phyloP scores from a whole-genome alignment of 2,113 vertebrate species.

The Myotis brandtii region DNA sequence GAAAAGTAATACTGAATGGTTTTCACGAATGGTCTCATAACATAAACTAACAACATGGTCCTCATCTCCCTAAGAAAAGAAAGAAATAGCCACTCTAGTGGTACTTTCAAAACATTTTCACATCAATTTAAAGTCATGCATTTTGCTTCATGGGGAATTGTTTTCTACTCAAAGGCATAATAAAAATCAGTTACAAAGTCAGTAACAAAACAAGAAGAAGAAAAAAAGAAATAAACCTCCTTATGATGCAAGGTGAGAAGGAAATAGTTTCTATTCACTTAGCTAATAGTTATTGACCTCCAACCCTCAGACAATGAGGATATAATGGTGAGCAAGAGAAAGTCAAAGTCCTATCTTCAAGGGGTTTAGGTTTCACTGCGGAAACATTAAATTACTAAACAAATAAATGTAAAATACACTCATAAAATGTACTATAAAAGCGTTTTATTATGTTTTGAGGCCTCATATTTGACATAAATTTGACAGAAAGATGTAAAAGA shows the following conservation, averaged over 20 bases:
- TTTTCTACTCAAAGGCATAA: constrained; percentile 31
- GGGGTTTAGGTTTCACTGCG: neutral
- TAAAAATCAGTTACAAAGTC: constrained; percentile 47
- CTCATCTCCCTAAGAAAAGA: constrained; percentile 92
- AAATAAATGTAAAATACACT: constrained; percentile 44
- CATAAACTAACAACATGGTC: constrained; percentile 96
- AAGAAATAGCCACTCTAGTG: constrained; percentile 62
- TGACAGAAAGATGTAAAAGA: constrained; percentile 28
- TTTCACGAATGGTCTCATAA: constrained; percentile 93
- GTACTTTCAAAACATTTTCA: constrained; percentile 49
- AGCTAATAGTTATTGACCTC: neutral
- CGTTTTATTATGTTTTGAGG: neutral
- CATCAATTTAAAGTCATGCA: constrained; percentile 30
- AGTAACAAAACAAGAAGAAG: constrained; percentile 26
- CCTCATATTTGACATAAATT: constrained; percentile 37
- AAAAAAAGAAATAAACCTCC: neutral
- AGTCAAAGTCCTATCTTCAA: constrained; percentile 8
- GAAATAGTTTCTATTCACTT: neutral
- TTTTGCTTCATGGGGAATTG: constrained; percentile 49
- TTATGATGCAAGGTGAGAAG: neutral
- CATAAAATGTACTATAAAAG: neutral
- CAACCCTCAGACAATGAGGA: neutral
- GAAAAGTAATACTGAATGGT: constrained; percentile 95
- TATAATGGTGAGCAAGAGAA: neutral
- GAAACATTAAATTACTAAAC: neutral